These are phyloP conservation scores for Rhodinocichla rosea DNA, from an alignment of 2,113 vertebrate species.

Conservation along the genomic window DNA sequence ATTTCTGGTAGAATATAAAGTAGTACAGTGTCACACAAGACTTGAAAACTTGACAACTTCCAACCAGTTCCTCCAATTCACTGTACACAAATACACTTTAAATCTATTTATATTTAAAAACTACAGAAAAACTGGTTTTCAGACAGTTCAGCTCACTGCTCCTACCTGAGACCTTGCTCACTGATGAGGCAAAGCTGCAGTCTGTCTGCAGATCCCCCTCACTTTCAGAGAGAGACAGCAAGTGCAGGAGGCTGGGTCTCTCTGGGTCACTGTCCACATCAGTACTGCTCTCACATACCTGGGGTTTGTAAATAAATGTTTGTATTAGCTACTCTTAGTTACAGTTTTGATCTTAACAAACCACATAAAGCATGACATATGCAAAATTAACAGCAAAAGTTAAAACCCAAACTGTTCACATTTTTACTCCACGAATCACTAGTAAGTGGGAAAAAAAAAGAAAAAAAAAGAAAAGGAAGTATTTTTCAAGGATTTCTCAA, in stretches of 20 bases:
- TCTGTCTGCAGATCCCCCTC: constrained; percentile 54
- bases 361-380: background rate
- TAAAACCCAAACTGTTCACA: background rate
- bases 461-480: background rate
- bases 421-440: background rate
- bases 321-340: background rate
- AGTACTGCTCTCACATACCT: constrained; percentile 59
- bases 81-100: background rate
- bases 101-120: background rate
- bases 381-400: background rate
- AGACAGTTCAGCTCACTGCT: background rate
- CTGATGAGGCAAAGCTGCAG: constrained; percentile 23
- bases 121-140: background rate
- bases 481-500: background rate
- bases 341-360: background rate
- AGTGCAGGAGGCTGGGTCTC: background rate
- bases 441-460: background rate
- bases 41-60: background rate
- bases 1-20: background rate
- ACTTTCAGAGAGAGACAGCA: constrained; percentile 46
- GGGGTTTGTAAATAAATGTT: background rate
- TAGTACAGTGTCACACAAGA: background rate
- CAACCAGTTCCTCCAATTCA: background rate
- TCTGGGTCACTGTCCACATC: constrained; percentile 65
- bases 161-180: constrained; percentile 64